phyloP scores from a whole-genome alignment of 2,113 vertebrate genomes.

The Symphodus melops region DNA sequence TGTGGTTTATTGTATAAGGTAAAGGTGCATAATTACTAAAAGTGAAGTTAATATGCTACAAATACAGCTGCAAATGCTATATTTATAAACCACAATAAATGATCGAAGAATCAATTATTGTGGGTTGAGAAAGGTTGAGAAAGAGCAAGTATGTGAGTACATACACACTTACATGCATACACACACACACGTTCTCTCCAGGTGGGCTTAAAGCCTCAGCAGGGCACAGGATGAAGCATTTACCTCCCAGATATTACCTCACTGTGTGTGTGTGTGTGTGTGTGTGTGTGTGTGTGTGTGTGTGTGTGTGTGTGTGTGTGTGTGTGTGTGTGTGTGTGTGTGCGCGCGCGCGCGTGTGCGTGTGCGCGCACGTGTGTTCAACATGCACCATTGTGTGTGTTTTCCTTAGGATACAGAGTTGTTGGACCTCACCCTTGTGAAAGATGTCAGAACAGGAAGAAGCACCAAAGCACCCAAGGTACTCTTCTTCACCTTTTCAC shows the following conservation, averaged over 20 bases:
- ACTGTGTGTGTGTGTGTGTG: background rate
- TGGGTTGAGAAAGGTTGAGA: background rate
- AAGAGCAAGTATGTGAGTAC: slow-evolving; percentile 16
- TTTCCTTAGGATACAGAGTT: slow-evolving; percentile 81
- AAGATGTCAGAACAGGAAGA: slow-evolving; percentile 84
- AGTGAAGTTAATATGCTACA: too few species aligned
- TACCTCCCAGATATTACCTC: slow-evolving; percentile 25
- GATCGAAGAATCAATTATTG: background rate
- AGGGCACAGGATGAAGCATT: slow-evolving; percentile 47
- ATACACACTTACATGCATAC: background rate
- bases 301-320: too few species aligned
- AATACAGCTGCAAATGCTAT: too few species aligned
- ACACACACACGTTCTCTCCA: slow-evolving; percentile 8
- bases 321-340: too few species aligned
- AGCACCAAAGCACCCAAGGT: slow-evolving; percentile 86
- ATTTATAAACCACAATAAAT: background rate
- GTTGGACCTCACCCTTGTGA: slow-evolving; percentile 82
- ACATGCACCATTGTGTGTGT: background rate
- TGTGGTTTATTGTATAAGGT: too few species aligned
- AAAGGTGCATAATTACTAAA: too few species aligned
- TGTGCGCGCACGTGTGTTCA: too few species aligned
- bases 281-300: too few species aligned
- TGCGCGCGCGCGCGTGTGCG: too few species aligned
- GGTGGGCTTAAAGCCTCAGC: slow-evolving; percentile 42
- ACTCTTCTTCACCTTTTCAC: slow-evolving; percentile 16